Base-by-base conservation (phyloP, 1,140 invertebrate species). In the Solenopsis fugax region DNA sequence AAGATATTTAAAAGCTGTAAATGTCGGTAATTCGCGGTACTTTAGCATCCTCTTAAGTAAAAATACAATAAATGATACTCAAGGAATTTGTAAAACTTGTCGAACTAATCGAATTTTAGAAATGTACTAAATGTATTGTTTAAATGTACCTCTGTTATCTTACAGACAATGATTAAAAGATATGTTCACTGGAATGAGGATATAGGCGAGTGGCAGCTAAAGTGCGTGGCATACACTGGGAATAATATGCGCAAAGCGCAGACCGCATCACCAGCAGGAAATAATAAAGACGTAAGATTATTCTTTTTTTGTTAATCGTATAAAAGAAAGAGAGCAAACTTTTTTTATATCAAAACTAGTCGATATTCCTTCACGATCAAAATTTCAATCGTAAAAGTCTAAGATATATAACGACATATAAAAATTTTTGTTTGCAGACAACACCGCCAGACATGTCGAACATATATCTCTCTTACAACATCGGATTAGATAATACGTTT, bases 131-230 rank as follows among this genome's bases (percentile, higher is more conserved):
- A 41, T 65, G 34, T 37, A 21, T 52, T 34, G 10, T 41, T 80
- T 37, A 67, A 52, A 67, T 67, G 0, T 37, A 54, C 41, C 4
- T 58, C 7, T 58, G n/a, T 4, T 58, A 45, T 76, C 73, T 92
- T 91, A 77, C 60, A 98, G 97, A 97, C 98, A 81, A 97, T 99
- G 95, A 98, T 99, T 85, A 98, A 99, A 92, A 96, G 97, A 90
- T 98, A 99, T 94, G 98, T 98, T 18, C 97, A 98, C 91, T 99
- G 99, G 98, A 99, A 99, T 96, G 98, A 99, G 95, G 99, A 99
- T 91, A 98, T 99, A 67, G 99, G 99, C 21, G 99, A 99, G 95
- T 99, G 99, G 98, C 98, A 99, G 94, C 96, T 99, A 13, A 98
- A 98, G 93, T 99, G 99, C 95, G 98, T 99, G 2, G 99, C 99